Evolutionary conservation across 23 tunicate genomes (phyloP).

Genomic region (Diplosoma virens): DNA sequence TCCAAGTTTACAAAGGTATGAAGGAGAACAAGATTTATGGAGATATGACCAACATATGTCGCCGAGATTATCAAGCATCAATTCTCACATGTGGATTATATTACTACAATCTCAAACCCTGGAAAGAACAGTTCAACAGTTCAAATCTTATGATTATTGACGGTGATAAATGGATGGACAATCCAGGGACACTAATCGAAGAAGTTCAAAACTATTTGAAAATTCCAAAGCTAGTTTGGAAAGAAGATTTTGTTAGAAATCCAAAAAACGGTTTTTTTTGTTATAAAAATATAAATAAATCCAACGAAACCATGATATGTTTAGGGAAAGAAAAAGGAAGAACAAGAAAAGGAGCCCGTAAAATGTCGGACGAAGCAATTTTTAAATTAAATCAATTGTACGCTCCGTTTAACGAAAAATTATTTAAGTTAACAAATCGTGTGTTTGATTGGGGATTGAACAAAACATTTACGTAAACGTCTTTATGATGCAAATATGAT

Average conservation of each 20-base stretch:
- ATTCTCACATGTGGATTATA: constrained; percentile 11
- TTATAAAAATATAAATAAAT: not conserved
- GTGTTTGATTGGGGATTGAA: no score
- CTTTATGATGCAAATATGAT: no score
- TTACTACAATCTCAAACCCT: not conserved
- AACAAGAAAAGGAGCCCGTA: constrained; percentile 33
- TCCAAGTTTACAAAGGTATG: no score
- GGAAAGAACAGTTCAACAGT: constrained; percentile 5
- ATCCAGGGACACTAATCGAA: constrained; percentile 24
- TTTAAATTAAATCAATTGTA: constrained; percentile 23
- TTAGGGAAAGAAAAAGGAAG: constrained; percentile 37
- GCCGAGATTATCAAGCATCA: not conserved
- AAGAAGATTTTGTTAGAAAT: constrained; percentile 28
- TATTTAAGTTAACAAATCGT: no score
- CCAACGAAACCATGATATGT: not conserved
- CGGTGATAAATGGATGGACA: constrained; percentile 12
- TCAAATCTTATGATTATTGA: constrained; percentile 18
- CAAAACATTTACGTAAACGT: no score
- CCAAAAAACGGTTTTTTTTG: constrained; percentile 38
- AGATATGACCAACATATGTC: not conserved
- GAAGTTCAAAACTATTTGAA: constrained; percentile 29
- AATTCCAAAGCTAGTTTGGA: constrained; percentile 24
- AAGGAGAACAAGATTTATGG: not conserved
- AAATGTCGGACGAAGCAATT: not conserved
- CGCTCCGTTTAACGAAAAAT: constrained; percentile 23